Conservation (phyloP, 2,113 vertebrate species). For the Malurus cyaneus region DNA sequence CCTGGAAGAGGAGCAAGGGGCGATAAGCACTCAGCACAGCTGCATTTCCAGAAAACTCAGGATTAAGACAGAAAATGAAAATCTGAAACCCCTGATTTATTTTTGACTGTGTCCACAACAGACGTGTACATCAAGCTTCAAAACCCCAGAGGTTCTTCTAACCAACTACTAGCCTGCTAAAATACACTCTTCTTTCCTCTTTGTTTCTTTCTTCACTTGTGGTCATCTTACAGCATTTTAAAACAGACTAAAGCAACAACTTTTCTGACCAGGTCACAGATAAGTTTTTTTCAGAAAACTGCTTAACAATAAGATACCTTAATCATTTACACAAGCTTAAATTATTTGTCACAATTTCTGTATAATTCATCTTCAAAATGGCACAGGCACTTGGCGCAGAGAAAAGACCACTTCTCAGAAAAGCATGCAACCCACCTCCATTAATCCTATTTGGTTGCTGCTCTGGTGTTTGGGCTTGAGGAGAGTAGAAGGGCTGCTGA, state of each 20-base stretch:
- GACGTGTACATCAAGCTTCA: not conserved
- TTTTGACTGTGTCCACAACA: not conserved
- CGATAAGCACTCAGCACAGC: not conserved
- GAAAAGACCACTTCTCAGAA: not conserved
- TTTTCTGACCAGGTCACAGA: not conserved
- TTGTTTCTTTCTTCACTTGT: not conserved
- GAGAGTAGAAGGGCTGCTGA: constrained; percentile 80
- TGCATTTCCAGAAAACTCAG: not conserved
- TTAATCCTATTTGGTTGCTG: constrained; percentile 81
- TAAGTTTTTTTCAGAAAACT: not conserved
- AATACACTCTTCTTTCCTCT: not conserved
- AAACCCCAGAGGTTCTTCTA: not conserved
- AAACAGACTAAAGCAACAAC: not conserved
- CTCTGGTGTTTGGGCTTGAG: constrained; percentile 81
- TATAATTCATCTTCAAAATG: not conserved
- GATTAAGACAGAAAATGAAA: not conserved
- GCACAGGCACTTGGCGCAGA: not conserved
- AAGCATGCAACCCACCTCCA: constrained; percentile 77
- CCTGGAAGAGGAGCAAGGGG: not conserved
- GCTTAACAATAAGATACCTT: not conserved
- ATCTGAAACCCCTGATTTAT: not conserved
- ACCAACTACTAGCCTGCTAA: not conserved
- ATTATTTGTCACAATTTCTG: not conserved
- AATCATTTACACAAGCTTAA: not conserved
- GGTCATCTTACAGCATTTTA: not conserved